phyloP scores from a whole-genome alignment of 2,797 vertebrate genomes.

The Chaenodraco wilsoni region DNA sequence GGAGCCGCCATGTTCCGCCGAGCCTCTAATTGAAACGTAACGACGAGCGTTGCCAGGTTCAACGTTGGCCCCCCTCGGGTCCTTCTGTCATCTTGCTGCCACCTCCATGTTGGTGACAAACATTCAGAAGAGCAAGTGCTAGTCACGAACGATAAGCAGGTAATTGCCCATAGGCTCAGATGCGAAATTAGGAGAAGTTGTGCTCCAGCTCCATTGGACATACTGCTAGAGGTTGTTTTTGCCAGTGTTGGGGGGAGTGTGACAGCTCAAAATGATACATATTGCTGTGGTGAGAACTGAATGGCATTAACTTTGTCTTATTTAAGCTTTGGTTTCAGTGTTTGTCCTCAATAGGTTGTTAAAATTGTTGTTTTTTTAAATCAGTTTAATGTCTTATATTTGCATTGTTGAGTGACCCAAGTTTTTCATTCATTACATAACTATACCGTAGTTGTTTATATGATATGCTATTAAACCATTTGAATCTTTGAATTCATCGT shows the following conservation, averaged over 20 bases:
- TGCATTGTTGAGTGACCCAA: too few species aligned
- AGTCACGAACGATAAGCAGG: constrained; percentile 73
- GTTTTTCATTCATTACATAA: too few species aligned
- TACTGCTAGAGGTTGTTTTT: constrained; percentile 66
- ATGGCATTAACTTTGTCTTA: constrained; percentile 53
- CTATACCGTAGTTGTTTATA: too few species aligned
- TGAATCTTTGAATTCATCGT: too few species aligned
- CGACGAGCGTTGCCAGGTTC: constrained; percentile 53
- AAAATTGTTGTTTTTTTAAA: neutral
- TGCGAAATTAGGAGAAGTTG: constrained; percentile 64
- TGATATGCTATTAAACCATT: too few species aligned
- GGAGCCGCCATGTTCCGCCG: constrained; percentile 63
- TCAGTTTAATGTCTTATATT: too few species aligned
- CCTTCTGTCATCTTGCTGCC: constrained; percentile 46
- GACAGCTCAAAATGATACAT: constrained; percentile 51
- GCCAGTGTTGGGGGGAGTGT: constrained; percentile 22
- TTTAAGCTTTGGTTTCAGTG: constrained; percentile 39
- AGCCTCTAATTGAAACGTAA: constrained; percentile 76
- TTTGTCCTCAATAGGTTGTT: constrained; percentile 10
- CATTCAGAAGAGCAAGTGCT: constrained; percentile 62
- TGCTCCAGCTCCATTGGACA: constrained; percentile 58
- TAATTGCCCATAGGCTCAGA: constrained; percentile 74
- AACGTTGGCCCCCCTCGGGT: constrained; percentile 19
- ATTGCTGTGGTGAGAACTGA: constrained; percentile 14
- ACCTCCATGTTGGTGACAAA: constrained; percentile 66